A percentile compares a stretch with the other conserved stretches of the same genome.
Evolutionary conservation across 2,797 vertebrate species (phyloP).

Genomic region (Anomalospiza imberbis): DNA sequence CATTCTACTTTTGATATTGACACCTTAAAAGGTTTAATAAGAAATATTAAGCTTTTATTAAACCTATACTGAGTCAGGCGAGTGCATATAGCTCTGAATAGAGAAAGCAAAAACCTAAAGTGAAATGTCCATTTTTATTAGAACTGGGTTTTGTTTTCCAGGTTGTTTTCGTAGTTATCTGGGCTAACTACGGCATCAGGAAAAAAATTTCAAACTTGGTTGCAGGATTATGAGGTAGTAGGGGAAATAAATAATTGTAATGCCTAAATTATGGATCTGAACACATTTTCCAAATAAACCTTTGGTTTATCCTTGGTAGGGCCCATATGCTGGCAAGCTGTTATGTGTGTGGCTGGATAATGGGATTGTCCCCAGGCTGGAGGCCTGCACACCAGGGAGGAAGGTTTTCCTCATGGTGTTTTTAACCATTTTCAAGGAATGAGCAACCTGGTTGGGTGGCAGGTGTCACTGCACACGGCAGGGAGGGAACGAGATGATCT

Average conservation of each 20-base stretch:
- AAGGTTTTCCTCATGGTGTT: not conserved
- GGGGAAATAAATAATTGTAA: not conserved
- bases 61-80: fast-evolving
- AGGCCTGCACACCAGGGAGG: not conserved
- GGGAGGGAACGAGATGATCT: not conserved
- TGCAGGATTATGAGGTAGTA: fast-evolving
- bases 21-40: not conserved
- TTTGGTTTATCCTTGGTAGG: not conserved
- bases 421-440: not conserved
- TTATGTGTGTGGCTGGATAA: not conserved
- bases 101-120: not conserved
- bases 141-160: not conserved
- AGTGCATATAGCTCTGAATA: not conserved
- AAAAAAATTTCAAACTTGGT: not conserved
- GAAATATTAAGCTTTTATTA: not conserved
- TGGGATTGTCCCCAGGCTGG: not conserved
- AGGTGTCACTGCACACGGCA: not conserved
- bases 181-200: fast-evolving
- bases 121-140: not conserved
- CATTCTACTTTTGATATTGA: not conserved
- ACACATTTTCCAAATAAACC: not conserved
- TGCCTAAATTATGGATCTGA: not conserved
- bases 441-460: not conserved
- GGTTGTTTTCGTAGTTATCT: too few relatives aligned
- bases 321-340: not conserved